Evolutionary conservation across 2,888 invertebrate genomes (phyloP).

Genomic region (Anagyrus pseudococci): DNA sequence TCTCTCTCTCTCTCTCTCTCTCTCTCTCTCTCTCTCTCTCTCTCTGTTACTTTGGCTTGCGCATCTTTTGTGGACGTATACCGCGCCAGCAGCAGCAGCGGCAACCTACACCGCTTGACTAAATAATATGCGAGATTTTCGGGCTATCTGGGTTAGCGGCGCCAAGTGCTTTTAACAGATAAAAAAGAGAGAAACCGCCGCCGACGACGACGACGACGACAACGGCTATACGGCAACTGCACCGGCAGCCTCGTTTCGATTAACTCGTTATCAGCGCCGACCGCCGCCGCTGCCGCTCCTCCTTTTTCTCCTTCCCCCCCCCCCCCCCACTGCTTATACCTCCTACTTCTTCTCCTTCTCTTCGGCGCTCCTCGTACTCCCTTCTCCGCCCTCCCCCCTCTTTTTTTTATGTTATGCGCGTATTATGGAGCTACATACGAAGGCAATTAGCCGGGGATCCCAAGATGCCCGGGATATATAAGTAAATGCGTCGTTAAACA

Average conservation of each 20-base stretch:
- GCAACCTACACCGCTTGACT: constrained; percentile 6
- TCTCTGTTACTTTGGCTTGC: no score
- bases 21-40: no score
- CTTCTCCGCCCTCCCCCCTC: no score
- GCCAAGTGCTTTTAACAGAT: constrained; percentile 41
- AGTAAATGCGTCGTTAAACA: no score
- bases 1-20: no score
- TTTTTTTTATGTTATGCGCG: constrained; percentile 21
- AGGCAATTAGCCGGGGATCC: constrained; percentile 16
- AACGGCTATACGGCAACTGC: no score
- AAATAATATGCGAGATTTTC: neutral
- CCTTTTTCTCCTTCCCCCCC: no score
- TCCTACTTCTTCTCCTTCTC: constrained; percentile 3
- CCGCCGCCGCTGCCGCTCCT: constrained; percentile 29
- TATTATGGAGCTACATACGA: neutral
- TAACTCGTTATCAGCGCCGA: constrained; percentile 43
- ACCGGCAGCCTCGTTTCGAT: no score
- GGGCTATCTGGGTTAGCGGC: constrained; percentile 16
- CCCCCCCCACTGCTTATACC: no score
- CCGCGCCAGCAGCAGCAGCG: no score
- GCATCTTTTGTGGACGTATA: no score
- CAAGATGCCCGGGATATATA: neutral
- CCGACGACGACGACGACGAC: no score
- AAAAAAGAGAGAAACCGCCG: constrained; percentile 37
- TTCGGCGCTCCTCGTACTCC: neutral